These are phyloP conservation scores for Archaeoteleia sp. DNA, from an alignment of 2,888 invertebrate genomes.

Conservation along the genomic window DNA sequence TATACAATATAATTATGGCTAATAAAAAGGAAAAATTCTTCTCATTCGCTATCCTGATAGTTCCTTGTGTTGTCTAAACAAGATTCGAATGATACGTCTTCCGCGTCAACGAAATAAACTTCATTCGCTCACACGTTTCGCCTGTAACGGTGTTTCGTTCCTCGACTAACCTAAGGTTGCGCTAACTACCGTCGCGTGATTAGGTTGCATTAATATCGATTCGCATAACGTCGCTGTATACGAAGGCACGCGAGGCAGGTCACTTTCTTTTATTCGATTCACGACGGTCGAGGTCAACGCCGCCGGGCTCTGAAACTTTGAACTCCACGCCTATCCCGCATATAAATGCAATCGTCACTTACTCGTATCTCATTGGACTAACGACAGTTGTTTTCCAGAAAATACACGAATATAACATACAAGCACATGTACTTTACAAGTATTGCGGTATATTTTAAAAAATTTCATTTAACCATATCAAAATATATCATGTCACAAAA, in stretches of 20 bases:
- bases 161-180: constrained; percentile 38
- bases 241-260: constrained; percentile 51
- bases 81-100: constrained; percentile 44
- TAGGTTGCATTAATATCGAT: constrained; percentile 55
- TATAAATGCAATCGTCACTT: constrained; percentile 9
- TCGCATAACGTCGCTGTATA: constrained; percentile 43
- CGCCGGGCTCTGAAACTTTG: constrained; percentile 42
- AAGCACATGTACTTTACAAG: too few relatives aligned
- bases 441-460: too few relatives aligned
- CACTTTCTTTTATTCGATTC: constrained; percentile 48
- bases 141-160: constrained; percentile 48
- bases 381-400: too few relatives aligned
- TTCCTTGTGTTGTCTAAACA: constrained; percentile 14
- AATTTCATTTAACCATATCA: too few relatives aligned
- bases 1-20: too few relatives aligned
- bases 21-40: too few relatives aligned
- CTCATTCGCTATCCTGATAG: too few relatives aligned
- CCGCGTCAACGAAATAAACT: constrained; percentile 49
- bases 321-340: constrained; percentile 24
- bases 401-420: too few relatives aligned
- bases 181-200: constrained; percentile 56
- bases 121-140: constrained; percentile 48
- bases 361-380: too few relatives aligned
- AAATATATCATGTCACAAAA: too few relatives aligned
- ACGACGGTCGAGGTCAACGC: constrained; percentile 53